Evolutionary conservation across 2,113 vertebrate genomes (phyloP), one percentile per base, ranked within the genome.

Genomic region (Rattus norvegicus): DNA sequence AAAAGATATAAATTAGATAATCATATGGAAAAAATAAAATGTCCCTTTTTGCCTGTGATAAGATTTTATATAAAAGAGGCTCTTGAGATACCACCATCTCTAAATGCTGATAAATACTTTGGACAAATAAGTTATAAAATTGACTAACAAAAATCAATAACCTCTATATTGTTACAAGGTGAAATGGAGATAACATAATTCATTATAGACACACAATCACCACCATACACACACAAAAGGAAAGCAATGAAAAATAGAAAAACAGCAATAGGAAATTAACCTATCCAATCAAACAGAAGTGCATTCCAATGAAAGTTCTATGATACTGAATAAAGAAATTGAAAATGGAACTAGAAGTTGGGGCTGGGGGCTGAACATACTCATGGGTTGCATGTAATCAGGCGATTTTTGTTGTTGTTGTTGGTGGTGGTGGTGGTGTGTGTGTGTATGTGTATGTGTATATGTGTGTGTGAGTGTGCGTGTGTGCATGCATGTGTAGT

Each of bases 321-420:
- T 30, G 7, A 30, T 30, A 28, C 3, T 65, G n/a, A 30, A 17
- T 63, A 65, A 11, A 61, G n/a, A 43, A 30, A 43, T 19, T 28
- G 24, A 43, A 84, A 14, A 20, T 19, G 26, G 6, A 28, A 67
- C 59, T 30, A 85, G 28, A 85, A 49, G 26, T 11, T 83, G 5
- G 28, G 12, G 12, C 0, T 9, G n/a, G 22, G 54, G 20, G 26
- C 14, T 7, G 7, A 7, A 0, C 10, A 28, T 43, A 14, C 0
- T 85, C 16, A 33, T 67, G 16, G 14, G 28, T 3, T 85, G 26
- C 0, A 49, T 47, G 16, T 0, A 67, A 67, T 61, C 24, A 43
- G 56, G 22, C 5, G 16, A 14, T 36, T 36, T 36, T 69, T 36
- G 56, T 59, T 59, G 4, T 63, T 28, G 5, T 69, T 36, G 30